Conservation (phyloP, 2,797 vertebrate species). For the Lutjanus argentimaculatus region DNA sequence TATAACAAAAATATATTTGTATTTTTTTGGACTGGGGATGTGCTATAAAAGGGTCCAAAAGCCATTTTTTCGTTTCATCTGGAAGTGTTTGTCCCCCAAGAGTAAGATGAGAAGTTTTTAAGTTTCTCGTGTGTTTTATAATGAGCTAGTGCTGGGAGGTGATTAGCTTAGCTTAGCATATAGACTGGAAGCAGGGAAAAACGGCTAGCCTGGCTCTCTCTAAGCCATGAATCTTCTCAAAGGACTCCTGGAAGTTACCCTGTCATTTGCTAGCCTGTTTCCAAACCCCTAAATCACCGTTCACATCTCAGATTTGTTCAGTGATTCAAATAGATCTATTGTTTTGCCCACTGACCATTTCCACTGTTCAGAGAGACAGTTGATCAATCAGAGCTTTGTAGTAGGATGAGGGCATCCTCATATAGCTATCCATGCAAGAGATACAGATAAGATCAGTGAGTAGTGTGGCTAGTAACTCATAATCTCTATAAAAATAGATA, state of each 20-base stretch:
- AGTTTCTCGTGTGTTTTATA: neutral
- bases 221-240: neutral
- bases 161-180: constrained; percentile 18
- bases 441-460: no score
- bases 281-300: neutral
- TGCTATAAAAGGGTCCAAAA: no score
- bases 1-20: no score
- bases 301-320: neutral
- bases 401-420: neutral
- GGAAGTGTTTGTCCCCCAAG: neutral
- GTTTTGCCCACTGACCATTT: neutral
- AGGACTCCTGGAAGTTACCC: neutral
- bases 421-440: no score
- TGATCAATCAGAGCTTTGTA: neutral
- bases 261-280: neutral
- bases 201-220: neutral
- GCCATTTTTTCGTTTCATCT: neutral
- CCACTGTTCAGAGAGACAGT: neutral
- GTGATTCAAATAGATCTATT: neutral
- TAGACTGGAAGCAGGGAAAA: neutral
- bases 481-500: no score
- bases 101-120: neutral
- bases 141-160: neutral
- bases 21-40: no score
- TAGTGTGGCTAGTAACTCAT: no score